Evolutionary conservation across 2,797 vertebrate species (phyloP).

Genomic region (Tympanoctomys barrerae): DNA sequence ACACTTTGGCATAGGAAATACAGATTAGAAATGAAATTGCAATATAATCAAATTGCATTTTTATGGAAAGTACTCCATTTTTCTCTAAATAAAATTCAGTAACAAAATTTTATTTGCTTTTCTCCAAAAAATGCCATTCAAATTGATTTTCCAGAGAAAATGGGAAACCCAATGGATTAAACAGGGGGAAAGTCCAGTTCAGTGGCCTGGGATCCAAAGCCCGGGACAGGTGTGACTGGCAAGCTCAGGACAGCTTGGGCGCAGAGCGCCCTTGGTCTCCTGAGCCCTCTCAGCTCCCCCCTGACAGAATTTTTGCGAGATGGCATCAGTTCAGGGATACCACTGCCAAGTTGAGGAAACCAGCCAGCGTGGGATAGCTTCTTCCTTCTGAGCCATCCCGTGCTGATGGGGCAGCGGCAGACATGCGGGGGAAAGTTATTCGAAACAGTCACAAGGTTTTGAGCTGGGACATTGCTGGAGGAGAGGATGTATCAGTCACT

Average conservation of each 20-base stretch:
- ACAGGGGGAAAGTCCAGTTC: background rate
- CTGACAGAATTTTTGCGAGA: background rate
- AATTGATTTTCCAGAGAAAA: slow-evolving; percentile 77
- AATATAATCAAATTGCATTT: slow-evolving; percentile 82
- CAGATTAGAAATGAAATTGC: slow-evolving; percentile 79
- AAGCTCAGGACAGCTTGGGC: background rate
- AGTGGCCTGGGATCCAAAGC: background rate
- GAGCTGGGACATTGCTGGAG: background rate
- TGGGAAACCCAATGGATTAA: slow-evolving; percentile 10
- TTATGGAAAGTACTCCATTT: slow-evolving; percentile 82
- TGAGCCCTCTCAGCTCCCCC: background rate
- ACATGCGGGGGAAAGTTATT: slow-evolving; percentile 17
- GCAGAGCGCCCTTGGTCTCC: background rate
- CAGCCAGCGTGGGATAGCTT: background rate
- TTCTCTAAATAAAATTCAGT: slow-evolving; percentile 83
- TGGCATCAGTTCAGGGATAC: background rate
- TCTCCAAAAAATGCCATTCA: slow-evolving; percentile 69
- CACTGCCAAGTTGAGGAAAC: background rate
- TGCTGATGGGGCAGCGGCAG: background rate
- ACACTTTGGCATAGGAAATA: slow-evolving; percentile 77
- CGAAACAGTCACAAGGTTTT: background rate
- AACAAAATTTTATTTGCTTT: slow-evolving; percentile 80
- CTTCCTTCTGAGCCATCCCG: background rate
- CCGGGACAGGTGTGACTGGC: background rate
- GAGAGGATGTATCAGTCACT: background rate